Percentiles rank a stretch among this genome's conserved stretches.
Conservation (phyloP, 92 coral and sea anemone genomes). For the Porites lobata region DNA sequence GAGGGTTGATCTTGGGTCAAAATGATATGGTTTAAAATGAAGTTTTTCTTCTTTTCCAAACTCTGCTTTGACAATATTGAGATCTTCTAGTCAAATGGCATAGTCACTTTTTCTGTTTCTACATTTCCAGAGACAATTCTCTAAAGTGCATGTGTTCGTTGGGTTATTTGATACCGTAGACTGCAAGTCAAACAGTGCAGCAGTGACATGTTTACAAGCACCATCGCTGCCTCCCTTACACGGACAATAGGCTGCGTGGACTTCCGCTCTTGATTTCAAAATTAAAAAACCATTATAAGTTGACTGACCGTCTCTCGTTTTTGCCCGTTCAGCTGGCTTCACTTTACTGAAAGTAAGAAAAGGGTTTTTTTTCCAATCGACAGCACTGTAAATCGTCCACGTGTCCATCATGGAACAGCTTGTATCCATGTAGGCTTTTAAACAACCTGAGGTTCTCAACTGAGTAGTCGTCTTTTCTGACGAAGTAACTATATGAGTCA, state of each 20-base stretch:
- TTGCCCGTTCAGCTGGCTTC: conserved; percentile 56
- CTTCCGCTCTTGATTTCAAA: conserved; percentile 59
- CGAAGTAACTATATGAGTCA: conserved; percentile 37
- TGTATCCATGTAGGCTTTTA: conserved; percentile 45
- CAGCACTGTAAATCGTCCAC: conserved; percentile 34
- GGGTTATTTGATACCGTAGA: conserved; percentile 59
- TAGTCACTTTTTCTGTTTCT: conserved; percentile 41
- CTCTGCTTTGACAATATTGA: conserved; percentile 66
- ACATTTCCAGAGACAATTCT: conserved; percentile 70
- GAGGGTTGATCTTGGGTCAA: conserved; percentile 50
- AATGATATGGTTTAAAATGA: conserved; percentile 52
- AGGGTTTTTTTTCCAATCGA: not conserved
- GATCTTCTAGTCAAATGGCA: conserved; percentile 42
- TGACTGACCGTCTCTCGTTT: conserved; percentile 53
- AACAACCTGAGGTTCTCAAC: conserved; percentile 36
- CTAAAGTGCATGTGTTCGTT: conserved; percentile 63
- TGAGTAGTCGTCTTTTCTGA: conserved; percentile 61
- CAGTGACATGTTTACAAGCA: conserved; percentile 62
- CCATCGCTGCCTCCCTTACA: conserved; percentile 73
- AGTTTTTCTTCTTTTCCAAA: conserved; percentile 54
- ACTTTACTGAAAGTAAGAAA: conserved; percentile 48
- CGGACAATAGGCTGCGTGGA: conserved; percentile 61
- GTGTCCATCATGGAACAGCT: conserved; percentile 46
- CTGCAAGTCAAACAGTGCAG: conserved; percentile 71
- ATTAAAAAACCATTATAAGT: conserved; percentile 44